These are phyloP conservation scores for Amphimedon queenslandica DNA, from an alignment of 37 sponge, comb jelly and placozoan genomes.

Conservation along the genomic window DNA sequence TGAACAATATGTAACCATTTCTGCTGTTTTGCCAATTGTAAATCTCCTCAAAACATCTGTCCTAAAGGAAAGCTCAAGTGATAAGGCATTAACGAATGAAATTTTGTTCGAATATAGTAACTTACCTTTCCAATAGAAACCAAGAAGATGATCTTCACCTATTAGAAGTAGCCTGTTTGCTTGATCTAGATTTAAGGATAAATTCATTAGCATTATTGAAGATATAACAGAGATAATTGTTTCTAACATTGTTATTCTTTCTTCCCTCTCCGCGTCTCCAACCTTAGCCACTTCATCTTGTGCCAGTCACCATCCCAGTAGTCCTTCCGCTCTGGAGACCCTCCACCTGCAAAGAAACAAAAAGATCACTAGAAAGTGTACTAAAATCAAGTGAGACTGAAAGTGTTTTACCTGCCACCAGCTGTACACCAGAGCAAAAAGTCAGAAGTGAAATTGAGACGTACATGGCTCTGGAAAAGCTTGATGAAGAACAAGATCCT, in stretches of 20 bases:
- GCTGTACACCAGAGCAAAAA: neutral
- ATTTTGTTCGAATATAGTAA: neutral
- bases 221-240: neutral
- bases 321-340: neutral
- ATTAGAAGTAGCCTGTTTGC: no score
- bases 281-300: neutral
- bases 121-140: neutral
- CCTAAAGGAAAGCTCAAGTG: neutral
- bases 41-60: neutral
- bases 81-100: constrained; percentile 9
- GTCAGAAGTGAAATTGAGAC: constrained; percentile 4
- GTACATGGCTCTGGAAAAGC: neutral
- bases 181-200: constrained; percentile 16
- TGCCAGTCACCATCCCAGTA: no score
- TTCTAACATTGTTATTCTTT: neutral
- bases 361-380: neutral
- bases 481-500: no score
- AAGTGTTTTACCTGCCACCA: neutral
- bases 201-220: neutral
- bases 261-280: neutral
- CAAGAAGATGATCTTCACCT: neutral
- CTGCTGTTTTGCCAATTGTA: constrained; percentile 9
- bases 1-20: constrained; percentile 14
- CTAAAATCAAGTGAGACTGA: neutral
- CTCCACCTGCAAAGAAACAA: neutral